A percentile compares a stretch with the other conserved stretches of the same genome.
These are phyloP conservation scores for Volucella zonaria DNA, from an alignment of 2,888 invertebrate genomes.

Conservation along the genomic window DNA sequence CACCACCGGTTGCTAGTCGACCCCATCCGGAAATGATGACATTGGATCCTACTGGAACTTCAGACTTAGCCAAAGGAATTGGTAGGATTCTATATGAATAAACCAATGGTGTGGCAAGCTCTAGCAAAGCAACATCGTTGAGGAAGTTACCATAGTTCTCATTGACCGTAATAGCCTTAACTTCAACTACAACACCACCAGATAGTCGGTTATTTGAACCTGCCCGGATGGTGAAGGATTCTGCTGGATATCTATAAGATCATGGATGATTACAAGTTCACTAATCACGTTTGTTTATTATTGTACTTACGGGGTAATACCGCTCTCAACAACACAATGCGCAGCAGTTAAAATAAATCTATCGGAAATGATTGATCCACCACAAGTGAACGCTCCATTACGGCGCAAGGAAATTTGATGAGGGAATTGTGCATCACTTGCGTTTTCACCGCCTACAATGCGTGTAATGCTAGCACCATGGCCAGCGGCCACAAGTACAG, in stretches of 20 bases:
- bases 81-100: slow-evolving; percentile 76
- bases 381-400: slow-evolving; percentile 77
- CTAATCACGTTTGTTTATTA: slow-evolving; percentile 16
- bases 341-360: slow-evolving; percentile 78
- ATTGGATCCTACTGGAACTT: slow-evolving; percentile 75
- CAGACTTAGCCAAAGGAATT: slow-evolving; percentile 76
- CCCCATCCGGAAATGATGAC: slow-evolving; percentile 80
- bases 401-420: slow-evolving; percentile 80
- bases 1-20: slow-evolving; percentile 70
- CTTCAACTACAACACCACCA: slow-evolving; percentile 77
- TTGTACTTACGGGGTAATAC: slow-evolving; percentile 46
- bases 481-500: slow-evolving; percentile 31
- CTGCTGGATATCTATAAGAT: slow-evolving; percentile 76
- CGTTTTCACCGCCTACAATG: slow-evolving; percentile 78
- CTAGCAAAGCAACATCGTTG: slow-evolving; percentile 78
- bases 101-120: slow-evolving; percentile 76
- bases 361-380: slow-evolving; percentile 77
- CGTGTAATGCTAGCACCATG: slow-evolving; percentile 72
- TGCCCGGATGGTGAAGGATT: slow-evolving; percentile 77
- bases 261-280: not conserved
- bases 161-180: slow-evolving; percentile 77
- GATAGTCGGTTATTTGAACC: slow-evolving; percentile 79
- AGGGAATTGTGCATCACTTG: slow-evolving; percentile 80
- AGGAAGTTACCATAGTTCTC: slow-evolving; percentile 76
- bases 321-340: slow-evolving; percentile 77